Base-by-base conservation (phyloP, 1,140 invertebrate species). In the Ceratina calcarata region DNA sequence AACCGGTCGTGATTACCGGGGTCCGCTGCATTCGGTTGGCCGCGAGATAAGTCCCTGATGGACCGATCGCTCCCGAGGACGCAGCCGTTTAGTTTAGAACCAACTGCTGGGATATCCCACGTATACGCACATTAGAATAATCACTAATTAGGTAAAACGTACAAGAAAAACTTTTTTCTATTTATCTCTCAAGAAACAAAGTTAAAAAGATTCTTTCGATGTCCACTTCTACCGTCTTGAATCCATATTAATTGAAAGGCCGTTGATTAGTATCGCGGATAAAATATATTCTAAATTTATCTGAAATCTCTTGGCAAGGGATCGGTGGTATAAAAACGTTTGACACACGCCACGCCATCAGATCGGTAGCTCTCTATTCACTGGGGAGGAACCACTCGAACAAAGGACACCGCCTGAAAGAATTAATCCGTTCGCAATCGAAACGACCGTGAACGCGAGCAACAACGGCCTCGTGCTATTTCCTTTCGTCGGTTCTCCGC, bases 21-120 rank as follows among this genome's bases (percentile, higher is more conserved):
- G 15, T 24, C 27, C 12, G 49, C 3, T 58, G 71, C 66, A 69
- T 72, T 72, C 66, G 64, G 66, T 32, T 32, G 16, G 66, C 45
- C 51, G 16, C 3, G 32, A 84, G 83, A 86, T 86, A 85, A 81
- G 74, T 64, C 65, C 69, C 67, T 62, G 79, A 78, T 67, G 75
- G 67, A 74, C 80, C 20, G 67, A 78, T 70, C 67, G 65, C 45
- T 73, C 45, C 49, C n/a, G 49, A 73, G 27, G 49, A 24, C 24
- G n/a, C 22, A 13, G 55, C 55, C 7, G 61, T 84, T 84, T 80
- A 70, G 24, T 45, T 45, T 45, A 45, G 37, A 45, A 45, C 37
- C 62, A 49, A 24, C 20, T 57, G 27, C n/a, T 51, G 66, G 16
- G 61, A 22, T 68, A 60, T 65, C 58, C n/a, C 53, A 24, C 37